Conservation (phyloP, 2,113 vertebrate genomes). For the Vulpes ferrilata region DNA sequence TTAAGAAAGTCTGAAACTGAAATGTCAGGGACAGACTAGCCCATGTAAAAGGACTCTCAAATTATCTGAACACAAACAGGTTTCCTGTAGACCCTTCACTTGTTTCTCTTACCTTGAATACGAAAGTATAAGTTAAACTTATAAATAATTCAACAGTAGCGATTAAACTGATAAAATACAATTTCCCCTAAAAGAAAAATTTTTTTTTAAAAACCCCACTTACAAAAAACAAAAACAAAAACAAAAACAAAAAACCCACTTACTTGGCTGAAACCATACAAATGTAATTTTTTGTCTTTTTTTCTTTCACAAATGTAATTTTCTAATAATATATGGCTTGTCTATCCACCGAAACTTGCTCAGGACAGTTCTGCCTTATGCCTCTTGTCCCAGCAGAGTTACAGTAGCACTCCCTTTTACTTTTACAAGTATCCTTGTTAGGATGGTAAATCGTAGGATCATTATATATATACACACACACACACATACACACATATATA, state of each 20-base stretch:
- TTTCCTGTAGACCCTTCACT: neutral
- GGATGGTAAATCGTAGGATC: neutral
- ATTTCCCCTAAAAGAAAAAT: neutral
- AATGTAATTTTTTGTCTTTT: neutral
- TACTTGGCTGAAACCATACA: neutral
- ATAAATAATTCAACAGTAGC: neutral
- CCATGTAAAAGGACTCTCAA: neutral
- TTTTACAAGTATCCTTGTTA: neutral
- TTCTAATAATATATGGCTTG: neutral
- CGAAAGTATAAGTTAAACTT: neutral
- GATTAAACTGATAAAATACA: constrained; percentile 51
- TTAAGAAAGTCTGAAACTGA: neutral
- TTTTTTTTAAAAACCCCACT: too few species aligned
- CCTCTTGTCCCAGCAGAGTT: neutral
- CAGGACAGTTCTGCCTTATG: neutral
- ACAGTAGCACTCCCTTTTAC: neutral
- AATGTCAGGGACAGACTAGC: neutral
- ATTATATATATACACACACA: neutral
- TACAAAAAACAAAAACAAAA: too few species aligned
- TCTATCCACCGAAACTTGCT: neutral
- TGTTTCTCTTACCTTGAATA: neutral
- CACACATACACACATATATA: neutral
- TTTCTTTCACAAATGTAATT: neutral
- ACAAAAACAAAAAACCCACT: too few species aligned
- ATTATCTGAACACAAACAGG: neutral